Evolutionary conservation across 1,140 invertebrate genomes (phyloP).

Genomic region (Andrena cerasifolii): DNA sequence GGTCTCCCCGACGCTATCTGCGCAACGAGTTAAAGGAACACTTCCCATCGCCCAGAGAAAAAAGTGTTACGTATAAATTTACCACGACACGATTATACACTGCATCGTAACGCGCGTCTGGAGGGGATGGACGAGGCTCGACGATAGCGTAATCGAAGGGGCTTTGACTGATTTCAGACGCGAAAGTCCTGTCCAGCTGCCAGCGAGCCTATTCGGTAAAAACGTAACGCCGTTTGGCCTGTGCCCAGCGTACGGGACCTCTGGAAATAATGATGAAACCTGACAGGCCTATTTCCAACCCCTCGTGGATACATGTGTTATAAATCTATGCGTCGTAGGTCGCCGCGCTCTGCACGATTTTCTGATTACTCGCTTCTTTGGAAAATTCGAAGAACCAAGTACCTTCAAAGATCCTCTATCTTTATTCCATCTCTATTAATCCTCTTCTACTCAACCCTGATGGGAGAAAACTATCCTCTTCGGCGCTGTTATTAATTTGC

Average conservation of each 20-base stretch:
- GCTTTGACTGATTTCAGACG: not conserved
- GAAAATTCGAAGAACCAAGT: too few species aligned
- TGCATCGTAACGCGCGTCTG: not conserved
- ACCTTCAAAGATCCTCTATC: too few species aligned
- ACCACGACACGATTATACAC: not conserved
- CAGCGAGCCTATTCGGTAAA: not conserved
- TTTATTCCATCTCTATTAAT: too few species aligned
- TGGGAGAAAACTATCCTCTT: not conserved
- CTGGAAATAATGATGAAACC: conserved; percentile 45
- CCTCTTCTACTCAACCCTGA: too few species aligned
- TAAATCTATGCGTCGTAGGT: conserved; percentile 19
- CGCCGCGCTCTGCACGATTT: not conserved
- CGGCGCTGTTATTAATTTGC: not conserved
- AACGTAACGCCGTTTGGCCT: conserved; percentile 15
- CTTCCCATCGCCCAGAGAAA: too few species aligned
- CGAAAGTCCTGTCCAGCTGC: not conserved
- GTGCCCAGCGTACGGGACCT: conserved; percentile 9
- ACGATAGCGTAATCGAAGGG: not conserved
- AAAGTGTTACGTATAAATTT: not conserved
- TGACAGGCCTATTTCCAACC: conserved; percentile 50
- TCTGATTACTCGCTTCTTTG: too few species aligned
- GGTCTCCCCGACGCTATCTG: too few species aligned
- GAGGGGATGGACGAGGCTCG: not conserved
- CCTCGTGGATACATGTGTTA: conserved; percentile 25
- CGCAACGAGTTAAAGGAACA: too few species aligned